Base-by-base conservation (phyloP, 1,140 invertebrate species). In the Meloidogyne exigua region DNA sequence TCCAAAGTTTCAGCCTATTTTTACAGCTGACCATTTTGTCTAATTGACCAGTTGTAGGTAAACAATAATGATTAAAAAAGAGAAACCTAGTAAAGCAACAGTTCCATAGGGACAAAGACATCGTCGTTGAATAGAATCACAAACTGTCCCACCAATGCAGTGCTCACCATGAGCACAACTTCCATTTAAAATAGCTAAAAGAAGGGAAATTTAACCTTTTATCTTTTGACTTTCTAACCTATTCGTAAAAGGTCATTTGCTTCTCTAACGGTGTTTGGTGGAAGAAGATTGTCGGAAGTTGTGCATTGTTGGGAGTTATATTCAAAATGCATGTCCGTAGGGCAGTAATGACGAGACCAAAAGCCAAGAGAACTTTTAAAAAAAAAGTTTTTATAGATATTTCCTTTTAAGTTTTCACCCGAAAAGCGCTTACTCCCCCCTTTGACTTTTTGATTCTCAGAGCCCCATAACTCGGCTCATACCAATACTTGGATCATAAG, bases 91-190 rank as follows among this genome's bases (percentile, higher is more conserved):
- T n/a, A 86, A 72, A 26, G 84, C 85, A 25, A 81, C 80, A 23
- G 82, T 84, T 21, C 85, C 85, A 75, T 77, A 81, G 23, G 84
- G 85, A 65, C 85, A 86, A 26, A 88, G 81, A 70, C 85, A 86
- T 15, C 80, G 76, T 12, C 49, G 71, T 63, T 83, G 68, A 25
- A 72, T 68, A 12, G 77, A 69, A 65, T 86, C 85, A 68, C 85
- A 86, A 26, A 86, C 82, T 57, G 86, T 88, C n/a, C 84, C 84
- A 26, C 85, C 85, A 66, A 88, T 88, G 66, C 85, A 86, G 42
- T 79, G 78, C 63, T 86, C 86, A 32, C 85, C 85, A 62, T 83
- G 78, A 26, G 80, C 84, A 73, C 85, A 86, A 32, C 77, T 77
- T 63, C 87, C 87, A 77, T 86, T 86, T 49, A 86, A 72, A 72